Conservation (phyloP, 2,888 invertebrate genomes). For the Rhagophthalmus giganteus region DNA sequence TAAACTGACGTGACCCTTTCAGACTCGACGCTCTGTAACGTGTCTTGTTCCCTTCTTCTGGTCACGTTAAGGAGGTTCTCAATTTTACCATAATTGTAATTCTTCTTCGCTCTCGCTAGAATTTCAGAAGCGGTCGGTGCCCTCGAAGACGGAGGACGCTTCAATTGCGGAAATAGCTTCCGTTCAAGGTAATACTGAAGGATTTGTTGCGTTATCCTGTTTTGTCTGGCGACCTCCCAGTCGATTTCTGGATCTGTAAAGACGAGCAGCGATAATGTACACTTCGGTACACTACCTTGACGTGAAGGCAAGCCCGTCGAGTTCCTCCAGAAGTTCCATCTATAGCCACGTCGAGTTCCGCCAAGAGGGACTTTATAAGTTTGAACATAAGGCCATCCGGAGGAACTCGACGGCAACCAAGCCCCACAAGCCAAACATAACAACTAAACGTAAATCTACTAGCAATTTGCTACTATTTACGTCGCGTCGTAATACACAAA, state of each 20-base stretch:
- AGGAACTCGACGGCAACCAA: constrained; percentile 23
- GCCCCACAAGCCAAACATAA: constrained; percentile 4
- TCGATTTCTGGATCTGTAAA: constrained; percentile 19
- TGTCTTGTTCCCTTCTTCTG: constrained; percentile 54
- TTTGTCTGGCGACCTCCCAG: constrained; percentile 71
- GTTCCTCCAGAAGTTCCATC: not conserved
- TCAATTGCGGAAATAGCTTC: constrained; percentile 63
- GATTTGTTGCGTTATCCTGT: constrained; percentile 76
- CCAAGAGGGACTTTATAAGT: no score
- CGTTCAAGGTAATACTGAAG: constrained; percentile 74
- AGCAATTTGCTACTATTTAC: no score
- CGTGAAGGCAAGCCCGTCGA: not conserved
- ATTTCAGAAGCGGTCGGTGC: constrained; percentile 69
- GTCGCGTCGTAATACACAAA: no score
- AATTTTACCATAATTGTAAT: constrained; percentile 42
- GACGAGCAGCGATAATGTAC: constrained; percentile 8
- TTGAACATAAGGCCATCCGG: constrained; percentile 10
- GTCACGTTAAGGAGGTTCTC: constrained; percentile 44
- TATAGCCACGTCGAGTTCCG: no score
- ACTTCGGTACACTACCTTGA: constrained; percentile 10
- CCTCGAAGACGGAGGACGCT: constrained; percentile 52
- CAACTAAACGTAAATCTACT: not conserved
- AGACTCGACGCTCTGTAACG: constrained; percentile 71
- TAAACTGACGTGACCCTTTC: constrained; percentile 61
- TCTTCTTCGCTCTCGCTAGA: constrained; percentile 56